Conservation (phyloP, 2,113 vertebrate species). For the Oplegnathus fasciatus region DNA sequence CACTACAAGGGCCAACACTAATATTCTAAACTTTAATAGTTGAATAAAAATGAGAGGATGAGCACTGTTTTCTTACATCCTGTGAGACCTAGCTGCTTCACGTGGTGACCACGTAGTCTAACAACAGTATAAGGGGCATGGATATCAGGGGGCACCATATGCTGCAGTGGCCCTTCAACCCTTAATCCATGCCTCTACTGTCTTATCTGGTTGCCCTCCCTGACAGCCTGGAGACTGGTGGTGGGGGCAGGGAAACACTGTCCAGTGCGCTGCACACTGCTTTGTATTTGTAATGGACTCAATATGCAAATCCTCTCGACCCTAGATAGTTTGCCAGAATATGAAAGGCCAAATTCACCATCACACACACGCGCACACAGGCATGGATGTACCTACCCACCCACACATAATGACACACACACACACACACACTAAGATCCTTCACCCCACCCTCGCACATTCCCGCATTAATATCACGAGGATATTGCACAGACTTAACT, state of each 20-base stretch:
- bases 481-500: conserved; percentile 55
- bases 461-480: conserved; percentile 15
- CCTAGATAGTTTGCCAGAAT: conserved; percentile 47
- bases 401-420: background rate
- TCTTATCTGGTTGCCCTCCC: conserved; percentile 58
- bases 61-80: background rate
- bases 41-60: conserved; percentile 7
- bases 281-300: conserved; percentile 45
- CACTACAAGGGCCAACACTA: no score
- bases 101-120: conserved; percentile 9
- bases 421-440: background rate
- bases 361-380: background rate
- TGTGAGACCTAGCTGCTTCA: conserved; percentile 5
- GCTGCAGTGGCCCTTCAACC: conserved; percentile 63
- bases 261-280: conserved; percentile 27
- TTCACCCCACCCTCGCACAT: conserved; percentile 8
- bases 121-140: conserved; percentile 37
- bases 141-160: conserved; percentile 71
- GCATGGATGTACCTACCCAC: background rate
- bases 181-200: conserved; percentile 63
- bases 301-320: conserved; percentile 50
- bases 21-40: background rate
- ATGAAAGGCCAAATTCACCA: conserved; percentile 30
- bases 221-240: conserved; percentile 41
- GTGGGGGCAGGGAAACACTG: conserved; percentile 49